phyloP scores from a whole-genome alignment of 2,888 invertebrate genomes.

The Noctua comes region DNA sequence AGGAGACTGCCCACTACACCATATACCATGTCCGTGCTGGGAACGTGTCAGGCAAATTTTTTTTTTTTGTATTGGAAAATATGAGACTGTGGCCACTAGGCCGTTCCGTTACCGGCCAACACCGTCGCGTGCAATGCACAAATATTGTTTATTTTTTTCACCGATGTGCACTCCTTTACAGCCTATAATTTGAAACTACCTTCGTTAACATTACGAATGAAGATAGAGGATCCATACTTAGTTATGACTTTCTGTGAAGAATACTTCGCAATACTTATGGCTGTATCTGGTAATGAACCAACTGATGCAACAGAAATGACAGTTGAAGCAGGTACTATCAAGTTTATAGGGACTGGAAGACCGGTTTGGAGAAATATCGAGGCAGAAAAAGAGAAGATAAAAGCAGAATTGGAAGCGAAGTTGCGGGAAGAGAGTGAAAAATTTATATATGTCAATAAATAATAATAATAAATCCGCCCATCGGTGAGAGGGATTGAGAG shows the following conservation, averaged over 20 bases:
- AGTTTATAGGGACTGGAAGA: slow-evolving; percentile 73
- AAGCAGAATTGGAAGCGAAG: slow-evolving; percentile 29
- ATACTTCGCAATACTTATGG: slow-evolving; percentile 75
- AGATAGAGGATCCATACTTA: slow-evolving; percentile 78
- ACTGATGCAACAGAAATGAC: slow-evolving; percentile 65
- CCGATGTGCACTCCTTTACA: slow-evolving; percentile 57
- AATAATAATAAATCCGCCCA: not conserved
- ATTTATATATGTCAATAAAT: slow-evolving; percentile 16
- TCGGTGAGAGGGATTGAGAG: slow-evolving; percentile 4
- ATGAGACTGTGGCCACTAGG: not conserved
- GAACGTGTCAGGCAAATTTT: not conserved
- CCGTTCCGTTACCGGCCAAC: not conserved
- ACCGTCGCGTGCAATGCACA: not conserved
- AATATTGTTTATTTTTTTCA: not conserved
- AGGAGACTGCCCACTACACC: not conserved
- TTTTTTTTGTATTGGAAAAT: not conserved
- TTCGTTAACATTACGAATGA: slow-evolving; percentile 71
- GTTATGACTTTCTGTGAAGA: slow-evolving; percentile 78
- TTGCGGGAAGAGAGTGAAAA: slow-evolving; percentile 29
- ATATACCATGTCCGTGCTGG: not conserved
- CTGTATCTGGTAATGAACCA: slow-evolving; percentile 74
- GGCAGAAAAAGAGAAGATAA: slow-evolving; percentile 40
- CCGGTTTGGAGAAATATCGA: slow-evolving; percentile 68
- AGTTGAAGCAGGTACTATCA: slow-evolving; percentile 71
- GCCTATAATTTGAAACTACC: slow-evolving; percentile 65